Evolutionary conservation across 2,797 vertebrate genomes (phyloP), one percentile per base, ranked within the genome.

Genomic region (Myotis planiceps): DNA sequence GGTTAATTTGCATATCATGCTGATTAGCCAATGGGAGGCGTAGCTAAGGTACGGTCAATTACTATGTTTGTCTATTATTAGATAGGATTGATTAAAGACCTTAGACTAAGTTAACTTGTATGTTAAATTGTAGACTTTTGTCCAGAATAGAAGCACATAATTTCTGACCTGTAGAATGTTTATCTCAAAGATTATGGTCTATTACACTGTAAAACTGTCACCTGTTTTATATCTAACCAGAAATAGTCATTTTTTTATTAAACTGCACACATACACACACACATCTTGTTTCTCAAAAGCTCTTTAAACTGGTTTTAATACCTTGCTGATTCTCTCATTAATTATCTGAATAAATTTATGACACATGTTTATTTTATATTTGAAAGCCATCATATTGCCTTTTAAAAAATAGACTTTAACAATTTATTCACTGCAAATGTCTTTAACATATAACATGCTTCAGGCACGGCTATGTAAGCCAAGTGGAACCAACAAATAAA

Each of bases 391-490:
- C 16, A 81, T 69, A 71, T 81, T 84, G 23, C 2, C 2, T 68
- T 95, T 85, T n/a, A 14, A 90, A 92, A 93, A 58, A 39, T 7
- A 63, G 3, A 72, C 15, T 47, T 91, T 65, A 85, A 85, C 34
- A 82, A 42, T 60, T 66, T 47, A 81, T 68, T 93, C 34, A 58
- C 23, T 60, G 18, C 7, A 84, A 94, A 84, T 78, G n/a, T 66
- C 72, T 92, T 90, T 66, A 58, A 81, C 13, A 80, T 72, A 29
- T 63, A 53, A 37, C n/a, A 91, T 37, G 8, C 37, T 74, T 87
- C 80, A 27, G 42, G 76, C 71, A 72, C 32, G 16, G 29, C 49
- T 27, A 15, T 74, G n/a, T 76, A n/a, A 89, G 58, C 42, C 34
- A 9, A 32, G 60, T n/a, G 25, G 15, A 87, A 37, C 1, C 32